Conservation (phyloP, 23 tunicate species). For the Botrylloides violaceus region DNA sequence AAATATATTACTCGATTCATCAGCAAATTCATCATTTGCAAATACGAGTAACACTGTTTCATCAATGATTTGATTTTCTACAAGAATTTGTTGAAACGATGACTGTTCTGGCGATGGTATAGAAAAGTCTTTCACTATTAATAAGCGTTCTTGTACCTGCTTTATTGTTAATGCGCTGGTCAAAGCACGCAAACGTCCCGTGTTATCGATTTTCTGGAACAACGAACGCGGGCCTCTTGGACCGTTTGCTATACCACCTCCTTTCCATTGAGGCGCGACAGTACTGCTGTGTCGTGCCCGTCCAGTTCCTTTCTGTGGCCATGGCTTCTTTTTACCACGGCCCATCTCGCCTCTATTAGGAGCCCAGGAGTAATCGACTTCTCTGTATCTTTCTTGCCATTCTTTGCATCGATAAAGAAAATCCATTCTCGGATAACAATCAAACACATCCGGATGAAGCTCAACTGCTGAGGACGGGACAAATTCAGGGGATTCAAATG, state of each 20-base stretch:
- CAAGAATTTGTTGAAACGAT: conserved; percentile 15
- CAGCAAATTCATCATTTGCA: conserved; percentile 11
- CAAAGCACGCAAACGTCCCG: conserved; percentile 32
- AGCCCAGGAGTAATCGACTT: conserved; percentile 73
- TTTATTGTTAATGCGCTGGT: conserved; percentile 60
- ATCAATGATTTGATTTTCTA: conserved; percentile 20
- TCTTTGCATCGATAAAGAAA: conserved; percentile 48
- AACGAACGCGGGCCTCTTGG: conserved; percentile 75
- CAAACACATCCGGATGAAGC: conserved; percentile 60
- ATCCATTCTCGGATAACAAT: conserved; percentile 74
- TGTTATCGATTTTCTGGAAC: conserved; percentile 33
- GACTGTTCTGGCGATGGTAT: conserved; percentile 13
- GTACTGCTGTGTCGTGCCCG: conserved; percentile 58
- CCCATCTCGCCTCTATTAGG: conserved; percentile 77
- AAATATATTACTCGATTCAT: conserved; percentile 22
- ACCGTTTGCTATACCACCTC: conserved; percentile 83
- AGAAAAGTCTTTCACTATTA: conserved; percentile 31
- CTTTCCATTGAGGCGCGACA: conserved; percentile 57
- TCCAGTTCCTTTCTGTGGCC: conserved; percentile 88
- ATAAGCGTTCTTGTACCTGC: conserved; percentile 44
- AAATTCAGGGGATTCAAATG: conserved; percentile 2
- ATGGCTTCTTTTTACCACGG: conserved; percentile 66
- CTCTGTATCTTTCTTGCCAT: conserved; percentile 73
- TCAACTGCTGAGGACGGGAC: conserved; percentile 21
- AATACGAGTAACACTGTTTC: conserved; percentile 48